A percentile compares a stretch with the other conserved stretches of the same genome.
Conservation (phyloP, 2,113 vertebrate genomes). For the Pedionomus torquatus region DNA sequence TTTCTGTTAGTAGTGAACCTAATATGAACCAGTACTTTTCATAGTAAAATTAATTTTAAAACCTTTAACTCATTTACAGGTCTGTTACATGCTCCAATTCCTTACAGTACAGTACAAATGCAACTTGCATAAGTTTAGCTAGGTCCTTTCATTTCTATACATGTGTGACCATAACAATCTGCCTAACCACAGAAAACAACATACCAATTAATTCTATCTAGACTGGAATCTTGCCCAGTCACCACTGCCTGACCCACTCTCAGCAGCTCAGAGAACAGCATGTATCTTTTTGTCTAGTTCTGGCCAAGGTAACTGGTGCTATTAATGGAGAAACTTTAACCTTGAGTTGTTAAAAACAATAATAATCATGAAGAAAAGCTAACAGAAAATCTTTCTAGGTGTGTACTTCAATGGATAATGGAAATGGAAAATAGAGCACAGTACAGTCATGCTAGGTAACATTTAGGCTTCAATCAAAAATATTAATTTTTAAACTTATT, state of each 20-base stretch:
- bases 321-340: neutral
- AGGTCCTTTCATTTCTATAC: neutral
- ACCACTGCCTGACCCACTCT: neutral
- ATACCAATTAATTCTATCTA: neutral
- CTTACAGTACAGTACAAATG: neutral
- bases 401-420: conserved; percentile 21
- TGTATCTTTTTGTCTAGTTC: neutral
- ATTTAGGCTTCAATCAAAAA: neutral
- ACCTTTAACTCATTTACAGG: neutral
- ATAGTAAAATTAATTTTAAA: neutral
- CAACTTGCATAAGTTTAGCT: neutral
- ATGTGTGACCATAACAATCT: neutral
- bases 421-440: neutral
- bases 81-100: neutral
- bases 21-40: neutral
- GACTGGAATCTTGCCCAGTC: neutral
- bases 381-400: neutral
- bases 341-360: neutral
- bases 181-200: neutral
- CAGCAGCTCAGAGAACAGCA: neutral
- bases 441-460: neutral
- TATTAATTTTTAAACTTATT: neutral
- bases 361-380: neutral
- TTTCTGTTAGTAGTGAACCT: neutral
- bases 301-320: neutral